Conservation (phyloP, 2,113 vertebrate species). For the Bubo bubo region DNA sequence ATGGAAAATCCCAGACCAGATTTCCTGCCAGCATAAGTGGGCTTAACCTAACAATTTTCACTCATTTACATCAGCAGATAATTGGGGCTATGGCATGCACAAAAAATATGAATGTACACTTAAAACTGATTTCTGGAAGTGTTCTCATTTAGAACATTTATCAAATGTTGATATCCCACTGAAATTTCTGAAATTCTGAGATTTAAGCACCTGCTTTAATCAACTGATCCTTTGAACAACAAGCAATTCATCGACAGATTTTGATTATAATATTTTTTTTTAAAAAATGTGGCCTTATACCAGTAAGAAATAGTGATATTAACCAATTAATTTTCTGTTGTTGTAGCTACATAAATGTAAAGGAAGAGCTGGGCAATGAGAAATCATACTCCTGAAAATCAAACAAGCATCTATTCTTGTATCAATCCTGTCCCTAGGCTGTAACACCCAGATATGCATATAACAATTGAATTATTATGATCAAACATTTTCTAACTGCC, state of each 20-base stretch:
- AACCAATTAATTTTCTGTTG: neutral
- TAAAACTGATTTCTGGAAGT: neutral
- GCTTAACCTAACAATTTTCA: neutral
- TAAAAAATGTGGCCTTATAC: neutral
- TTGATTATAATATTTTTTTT: neutral
- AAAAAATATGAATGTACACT: neutral
- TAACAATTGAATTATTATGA: neutral
- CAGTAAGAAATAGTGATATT: neutral
- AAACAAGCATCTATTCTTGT: neutral
- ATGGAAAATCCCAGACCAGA: neutral
- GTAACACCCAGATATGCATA: neutral
- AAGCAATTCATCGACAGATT: neutral
- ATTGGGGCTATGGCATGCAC: neutral
- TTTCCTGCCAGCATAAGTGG: neutral
- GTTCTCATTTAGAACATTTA: neutral
- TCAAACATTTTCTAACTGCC: neutral
- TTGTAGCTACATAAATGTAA: neutral
- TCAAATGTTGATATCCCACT: neutral
- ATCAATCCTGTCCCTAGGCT: neutral
- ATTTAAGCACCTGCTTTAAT: neutral
- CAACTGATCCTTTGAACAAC: neutral
- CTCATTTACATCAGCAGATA: neutral
- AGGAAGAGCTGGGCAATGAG: neutral
- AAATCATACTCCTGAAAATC: conserved; percentile 3
- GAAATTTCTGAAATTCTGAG: neutral